These are phyloP conservation scores for Trichechus manatus DNA, from an alignment of 2,113 vertebrate genomes.

Conservation along the genomic window DNA sequence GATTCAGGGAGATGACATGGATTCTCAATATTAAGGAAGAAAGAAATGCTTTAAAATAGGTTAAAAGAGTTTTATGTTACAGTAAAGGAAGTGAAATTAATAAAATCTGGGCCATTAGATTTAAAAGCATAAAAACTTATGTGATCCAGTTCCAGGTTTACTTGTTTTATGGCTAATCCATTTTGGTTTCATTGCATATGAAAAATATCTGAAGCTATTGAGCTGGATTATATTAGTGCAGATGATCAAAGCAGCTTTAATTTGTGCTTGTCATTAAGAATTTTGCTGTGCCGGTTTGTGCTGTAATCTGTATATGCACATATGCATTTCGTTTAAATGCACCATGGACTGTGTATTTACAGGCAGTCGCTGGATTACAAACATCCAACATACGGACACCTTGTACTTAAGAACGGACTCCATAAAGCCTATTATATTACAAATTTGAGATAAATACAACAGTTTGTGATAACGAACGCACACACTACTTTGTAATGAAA, in stretches of 20 bases:
- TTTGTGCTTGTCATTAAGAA: constrained; percentile 51
- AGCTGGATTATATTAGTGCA: constrained; percentile 64
- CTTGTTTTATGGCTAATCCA: constrained; percentile 20
- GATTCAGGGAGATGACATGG: constrained; percentile 22
- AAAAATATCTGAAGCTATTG: constrained; percentile 45
- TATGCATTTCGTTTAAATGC: constrained; percentile 68
- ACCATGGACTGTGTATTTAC: constrained; percentile 17
- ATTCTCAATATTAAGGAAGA: not conserved
- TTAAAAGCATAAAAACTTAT: constrained; percentile 57
- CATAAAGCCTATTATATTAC: too few species aligned
- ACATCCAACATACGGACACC: too few species aligned
- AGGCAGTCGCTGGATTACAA: too few species aligned
- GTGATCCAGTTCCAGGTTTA: constrained; percentile 49
- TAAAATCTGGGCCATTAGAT: constrained; percentile 50
- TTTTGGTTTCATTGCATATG: constrained; percentile 67
- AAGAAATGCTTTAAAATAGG: constrained; percentile 56
- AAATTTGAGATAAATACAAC: too few species aligned
- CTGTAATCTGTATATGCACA: not conserved
- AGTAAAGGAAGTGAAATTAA: constrained; percentile 54
- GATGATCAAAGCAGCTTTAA: constrained; percentile 53
- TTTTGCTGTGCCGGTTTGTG: constrained; percentile 58
- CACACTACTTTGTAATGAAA: too few species aligned
- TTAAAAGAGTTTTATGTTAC: constrained; percentile 25
- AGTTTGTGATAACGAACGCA: too few species aligned
- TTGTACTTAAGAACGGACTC: too few species aligned